These are phyloP conservation scores for Elanoides forficatus DNA, from an alignment of 2,113 vertebrate species.

Conservation along the genomic window DNA sequence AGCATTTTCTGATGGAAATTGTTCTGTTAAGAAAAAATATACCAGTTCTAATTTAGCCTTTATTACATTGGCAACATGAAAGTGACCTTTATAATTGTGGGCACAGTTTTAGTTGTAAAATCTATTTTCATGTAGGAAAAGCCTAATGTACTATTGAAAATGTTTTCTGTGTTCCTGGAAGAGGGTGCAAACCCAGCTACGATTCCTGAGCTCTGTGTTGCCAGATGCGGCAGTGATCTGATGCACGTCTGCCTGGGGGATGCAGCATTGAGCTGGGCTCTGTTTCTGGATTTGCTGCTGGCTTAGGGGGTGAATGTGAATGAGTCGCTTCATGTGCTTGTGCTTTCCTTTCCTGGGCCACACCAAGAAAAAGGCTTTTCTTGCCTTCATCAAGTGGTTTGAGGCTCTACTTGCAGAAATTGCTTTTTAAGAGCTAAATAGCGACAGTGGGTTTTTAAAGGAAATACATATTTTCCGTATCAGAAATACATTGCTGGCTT, in stretches of 20 bases:
- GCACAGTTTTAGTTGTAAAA: background rate
- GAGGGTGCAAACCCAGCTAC: background rate
- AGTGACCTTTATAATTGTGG: background rate
- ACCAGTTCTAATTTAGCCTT: background rate
- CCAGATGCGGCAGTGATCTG: background rate
- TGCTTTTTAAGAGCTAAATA: background rate
- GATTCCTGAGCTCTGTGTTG: background rate
- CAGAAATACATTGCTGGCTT: background rate
- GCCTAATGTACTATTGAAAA: background rate
- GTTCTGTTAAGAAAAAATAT: background rate
- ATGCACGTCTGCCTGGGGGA: background rate
- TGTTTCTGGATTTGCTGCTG: background rate
- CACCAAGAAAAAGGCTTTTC: background rate
- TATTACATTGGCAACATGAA: background rate
- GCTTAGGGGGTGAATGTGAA: background rate
- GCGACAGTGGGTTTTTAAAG: background rate
- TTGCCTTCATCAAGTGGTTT: background rate
- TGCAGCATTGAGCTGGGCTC: background rate
- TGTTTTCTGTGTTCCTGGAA: background rate
- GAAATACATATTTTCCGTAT: fast-evolving
- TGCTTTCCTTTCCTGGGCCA: background rate
- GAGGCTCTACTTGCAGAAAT: background rate
- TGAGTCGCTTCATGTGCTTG: background rate
- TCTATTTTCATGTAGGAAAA: background rate
- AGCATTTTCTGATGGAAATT: background rate